Percentiles rank a stretch among this genome's conserved stretches.
These are phyloP conservation scores for Oxystoma pomonae DNA, from an alignment of 2,888 invertebrate genomes.

Conservation along the genomic window DNA sequence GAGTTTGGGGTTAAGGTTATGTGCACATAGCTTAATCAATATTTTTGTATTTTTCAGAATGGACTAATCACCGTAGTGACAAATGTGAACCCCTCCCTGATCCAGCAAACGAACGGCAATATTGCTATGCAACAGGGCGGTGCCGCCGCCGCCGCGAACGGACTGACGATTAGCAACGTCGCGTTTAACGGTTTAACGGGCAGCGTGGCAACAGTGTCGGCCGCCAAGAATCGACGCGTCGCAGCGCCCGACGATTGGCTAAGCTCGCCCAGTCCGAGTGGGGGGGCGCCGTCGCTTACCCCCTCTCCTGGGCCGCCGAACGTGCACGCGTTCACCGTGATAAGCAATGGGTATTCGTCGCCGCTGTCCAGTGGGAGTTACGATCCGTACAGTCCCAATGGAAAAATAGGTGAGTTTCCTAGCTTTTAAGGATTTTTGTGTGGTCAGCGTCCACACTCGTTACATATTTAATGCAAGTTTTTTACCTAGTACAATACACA, in stretches of 20 bases:
- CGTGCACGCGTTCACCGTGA: slow-evolving; percentile 49
- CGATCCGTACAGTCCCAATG: slow-evolving; percentile 86
- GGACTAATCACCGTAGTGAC: slow-evolving; percentile 37
- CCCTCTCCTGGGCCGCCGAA: slow-evolving; percentile 60
- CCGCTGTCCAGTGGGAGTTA: slow-evolving; percentile 86
- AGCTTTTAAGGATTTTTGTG: too few species aligned
- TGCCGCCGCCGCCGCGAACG: slow-evolving; percentile 27
- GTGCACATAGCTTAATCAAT: too few species aligned
- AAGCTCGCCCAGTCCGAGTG: slow-evolving; percentile 57
- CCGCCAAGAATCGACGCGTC: slow-evolving; percentile 44
- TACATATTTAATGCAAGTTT: too few species aligned
- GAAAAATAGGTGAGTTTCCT: slow-evolving; percentile 86
- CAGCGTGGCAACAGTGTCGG: slow-evolving; percentile 42
- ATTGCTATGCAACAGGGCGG: slow-evolving; percentile 7
- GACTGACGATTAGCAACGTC: slow-evolving; percentile 22
- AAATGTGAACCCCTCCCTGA: slow-evolving; percentile 42
- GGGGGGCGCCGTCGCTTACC: slow-evolving; percentile 59
- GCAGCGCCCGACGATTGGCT: slow-evolving; percentile 58
- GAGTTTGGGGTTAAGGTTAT: too few species aligned
- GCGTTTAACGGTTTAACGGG: slow-evolving; percentile 31
- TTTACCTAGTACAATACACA: too few species aligned
- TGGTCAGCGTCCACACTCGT: too few species aligned
- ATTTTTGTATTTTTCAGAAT: slow-evolving; percentile 26
- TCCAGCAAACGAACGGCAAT: slow-evolving; percentile 44
- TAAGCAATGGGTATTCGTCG: slow-evolving; percentile 78